Evolutionary conservation across 2,888 invertebrate genomes (phyloP).

Genomic region (Aethes cnicana): DNA sequence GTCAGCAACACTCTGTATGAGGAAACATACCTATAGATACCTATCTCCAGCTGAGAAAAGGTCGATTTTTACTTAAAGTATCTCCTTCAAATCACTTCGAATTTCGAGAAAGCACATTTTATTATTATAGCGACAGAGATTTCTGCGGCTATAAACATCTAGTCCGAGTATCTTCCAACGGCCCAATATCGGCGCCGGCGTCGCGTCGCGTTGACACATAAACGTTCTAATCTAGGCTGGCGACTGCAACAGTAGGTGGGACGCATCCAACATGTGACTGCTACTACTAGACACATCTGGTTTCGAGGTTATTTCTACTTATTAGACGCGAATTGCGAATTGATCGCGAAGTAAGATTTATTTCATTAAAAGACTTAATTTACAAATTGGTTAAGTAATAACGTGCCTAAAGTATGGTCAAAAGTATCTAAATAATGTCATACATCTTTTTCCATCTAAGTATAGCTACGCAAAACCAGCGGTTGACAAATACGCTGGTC

Average conservation of each 20-base stretch:
- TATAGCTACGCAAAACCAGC: no score
- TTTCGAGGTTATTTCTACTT: constrained; percentile 17
- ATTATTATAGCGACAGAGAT: constrained; percentile 1
- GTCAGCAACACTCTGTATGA: no score
- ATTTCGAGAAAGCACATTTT: neutral
- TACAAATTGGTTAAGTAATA: no score
- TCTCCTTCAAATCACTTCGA: neutral
- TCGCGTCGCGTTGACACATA: constrained; percentile 26
- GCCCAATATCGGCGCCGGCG: constrained; percentile 8
- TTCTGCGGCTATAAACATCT: neutral
- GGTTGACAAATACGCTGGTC: no score
- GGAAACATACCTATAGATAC: no score
- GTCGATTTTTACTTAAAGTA: no score
- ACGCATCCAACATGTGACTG: constrained; percentile 1
- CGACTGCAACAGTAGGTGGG: constrained; percentile 5
- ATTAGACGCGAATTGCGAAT: neutral
- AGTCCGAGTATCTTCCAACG: constrained; percentile 9
- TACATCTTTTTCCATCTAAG: no score
- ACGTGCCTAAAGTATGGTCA: no score
- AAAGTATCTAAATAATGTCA: no score
- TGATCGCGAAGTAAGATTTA: no score
- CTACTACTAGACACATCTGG: constrained; percentile 9
- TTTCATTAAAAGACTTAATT: no score
- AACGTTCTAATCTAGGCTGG: constrained; percentile 24
- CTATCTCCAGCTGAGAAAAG: no score